Evolutionary conservation across 2,888 invertebrate species (phyloP).

Genomic region (Melanostoma mellinum): DNA sequence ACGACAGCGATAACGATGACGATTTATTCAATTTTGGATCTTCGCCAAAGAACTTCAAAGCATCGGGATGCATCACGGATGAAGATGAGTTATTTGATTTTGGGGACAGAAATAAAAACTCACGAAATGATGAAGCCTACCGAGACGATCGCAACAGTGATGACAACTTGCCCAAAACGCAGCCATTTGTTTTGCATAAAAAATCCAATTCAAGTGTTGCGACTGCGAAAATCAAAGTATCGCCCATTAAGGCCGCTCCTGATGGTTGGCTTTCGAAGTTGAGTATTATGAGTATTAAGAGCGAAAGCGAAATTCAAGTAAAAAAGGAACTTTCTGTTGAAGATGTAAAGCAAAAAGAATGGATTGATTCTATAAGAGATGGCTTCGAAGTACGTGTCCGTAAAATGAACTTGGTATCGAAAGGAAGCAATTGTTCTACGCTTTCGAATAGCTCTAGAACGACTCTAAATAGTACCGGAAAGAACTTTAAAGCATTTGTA

Average conservation of each 20-base stretch:
- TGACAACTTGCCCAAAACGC: conserved; percentile 72
- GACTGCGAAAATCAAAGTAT: conserved; percentile 74
- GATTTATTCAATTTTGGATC: conserved; percentile 78
- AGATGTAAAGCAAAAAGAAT: conserved; percentile 73
- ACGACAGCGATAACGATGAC: conserved; percentile 76
- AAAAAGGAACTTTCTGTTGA: conserved; percentile 63
- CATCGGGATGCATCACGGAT: conserved; percentile 56
- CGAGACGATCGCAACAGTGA: conserved; percentile 47
- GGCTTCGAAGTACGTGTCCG: conserved; percentile 77
- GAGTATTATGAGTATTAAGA: conserved; percentile 65
- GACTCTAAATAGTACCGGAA: conserved; percentile 68
- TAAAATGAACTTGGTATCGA: conserved; percentile 72
- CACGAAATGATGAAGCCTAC: not conserved
- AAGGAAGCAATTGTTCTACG: conserved; percentile 45
- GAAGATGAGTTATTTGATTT: conserved; percentile 75
- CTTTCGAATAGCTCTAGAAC: conserved; percentile 19
- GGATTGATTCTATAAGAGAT: conserved; percentile 77
- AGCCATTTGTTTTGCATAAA: conserved; percentile 67
- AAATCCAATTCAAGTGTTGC: conserved; percentile 50
- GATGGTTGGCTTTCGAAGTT: conserved; percentile 78
- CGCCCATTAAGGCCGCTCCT: conserved; percentile 74
- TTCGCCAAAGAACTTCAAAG: conserved; percentile 63
- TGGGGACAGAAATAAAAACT: conserved; percentile 26
- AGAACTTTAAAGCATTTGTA: conserved; percentile 80
- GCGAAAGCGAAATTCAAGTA: conserved; percentile 45